Evolutionary conservation across 2,888 invertebrate species (phyloP).

Genomic region (Mesorhabditis spiculigera): DNA sequence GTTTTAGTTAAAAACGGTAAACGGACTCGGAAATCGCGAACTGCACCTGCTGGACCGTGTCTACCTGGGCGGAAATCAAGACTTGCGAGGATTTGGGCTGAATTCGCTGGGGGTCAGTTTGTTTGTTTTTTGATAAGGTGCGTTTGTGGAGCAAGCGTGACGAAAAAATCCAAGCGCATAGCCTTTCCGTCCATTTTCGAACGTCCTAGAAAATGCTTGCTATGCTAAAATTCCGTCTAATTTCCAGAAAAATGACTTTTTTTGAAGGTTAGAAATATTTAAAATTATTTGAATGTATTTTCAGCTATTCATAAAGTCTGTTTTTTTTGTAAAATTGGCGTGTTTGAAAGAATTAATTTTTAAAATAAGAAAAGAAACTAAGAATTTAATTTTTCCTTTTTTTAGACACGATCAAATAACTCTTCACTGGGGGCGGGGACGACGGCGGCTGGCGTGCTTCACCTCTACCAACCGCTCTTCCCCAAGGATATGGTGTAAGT

Average conservation of each 20-base stretch:
- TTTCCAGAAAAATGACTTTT: too few species aligned
- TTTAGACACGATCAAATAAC: slow-evolving; percentile 72
- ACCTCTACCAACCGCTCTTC: slow-evolving; percentile 78
- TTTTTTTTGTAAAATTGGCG: slow-evolving; percentile 60
- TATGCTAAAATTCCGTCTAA: too few species aligned
- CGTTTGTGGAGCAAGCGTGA: too few species aligned
- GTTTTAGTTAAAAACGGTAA: slow-evolving; percentile 14
- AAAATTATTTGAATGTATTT: too few species aligned
- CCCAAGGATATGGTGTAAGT: slow-evolving; percentile 70
- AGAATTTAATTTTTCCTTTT: too few species aligned
- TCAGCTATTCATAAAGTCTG: not conserved
- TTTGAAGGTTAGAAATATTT: too few species aligned
- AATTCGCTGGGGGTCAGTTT: slow-evolving; percentile 57
- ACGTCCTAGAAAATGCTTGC: too few species aligned
- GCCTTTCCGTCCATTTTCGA: too few species aligned
- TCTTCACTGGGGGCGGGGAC: slow-evolving; percentile 65
- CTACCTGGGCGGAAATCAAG: slow-evolving; percentile 84
- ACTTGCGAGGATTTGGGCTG: slow-evolving; percentile 82
- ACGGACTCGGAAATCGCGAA: slow-evolving; percentile 39
- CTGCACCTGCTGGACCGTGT: slow-evolving; percentile 65
- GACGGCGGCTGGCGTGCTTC: slow-evolving; percentile 82
- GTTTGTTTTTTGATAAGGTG: too few species aligned
- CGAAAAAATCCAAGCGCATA: too few species aligned
- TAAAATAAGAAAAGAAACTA: not conserved
- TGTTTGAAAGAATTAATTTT: too few species aligned